Evolutionary conservation across 2,888 invertebrate species (phyloP).

Genomic region (Tachina lurida): DNA sequence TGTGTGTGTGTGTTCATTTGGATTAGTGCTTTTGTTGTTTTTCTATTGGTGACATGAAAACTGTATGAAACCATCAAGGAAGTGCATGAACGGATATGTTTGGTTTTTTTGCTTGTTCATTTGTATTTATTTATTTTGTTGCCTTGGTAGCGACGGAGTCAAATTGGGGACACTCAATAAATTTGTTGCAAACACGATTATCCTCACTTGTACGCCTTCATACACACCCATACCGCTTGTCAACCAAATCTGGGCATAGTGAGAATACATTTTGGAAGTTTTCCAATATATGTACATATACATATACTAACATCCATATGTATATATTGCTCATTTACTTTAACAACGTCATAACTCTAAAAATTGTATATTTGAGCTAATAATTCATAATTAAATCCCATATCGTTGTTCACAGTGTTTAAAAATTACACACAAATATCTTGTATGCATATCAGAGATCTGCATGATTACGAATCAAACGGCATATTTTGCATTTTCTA

Average conservation of each 20-base stretch:
- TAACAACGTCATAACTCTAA: too few relatives aligned
- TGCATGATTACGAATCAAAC: too few relatives aligned
- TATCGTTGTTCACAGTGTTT: too few relatives aligned
- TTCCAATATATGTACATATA: too few relatives aligned
- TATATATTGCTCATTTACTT: too few relatives aligned
- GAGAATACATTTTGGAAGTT: too few relatives aligned
- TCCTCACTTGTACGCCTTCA: neutral
- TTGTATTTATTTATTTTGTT: slow-evolving; percentile 56
- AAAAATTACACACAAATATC: too few relatives aligned
- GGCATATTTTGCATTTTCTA: too few relatives aligned
- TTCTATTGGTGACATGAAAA: slow-evolving; percentile 20
- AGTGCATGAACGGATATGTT: slow-evolving; percentile 23
- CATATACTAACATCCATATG: too few relatives aligned
- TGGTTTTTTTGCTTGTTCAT: neutral
- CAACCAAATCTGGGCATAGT: neutral
- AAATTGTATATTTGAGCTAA: too few relatives aligned
- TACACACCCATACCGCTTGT: neutral
- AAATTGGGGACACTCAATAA: slow-evolving; percentile 56
- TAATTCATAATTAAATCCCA: too few relatives aligned
- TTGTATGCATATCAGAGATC: too few relatives aligned
- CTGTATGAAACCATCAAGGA: slow-evolving; percentile 21
- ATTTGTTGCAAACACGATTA: neutral
- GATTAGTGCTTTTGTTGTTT: neutral
- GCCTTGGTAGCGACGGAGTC: slow-evolving; percentile 52
- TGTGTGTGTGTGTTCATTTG: neutral